Evolutionary conservation across 1,140 invertebrate species (phyloP), one percentile per base, ranked within the genome.

Genomic region (Drosophila arawakana): DNA sequence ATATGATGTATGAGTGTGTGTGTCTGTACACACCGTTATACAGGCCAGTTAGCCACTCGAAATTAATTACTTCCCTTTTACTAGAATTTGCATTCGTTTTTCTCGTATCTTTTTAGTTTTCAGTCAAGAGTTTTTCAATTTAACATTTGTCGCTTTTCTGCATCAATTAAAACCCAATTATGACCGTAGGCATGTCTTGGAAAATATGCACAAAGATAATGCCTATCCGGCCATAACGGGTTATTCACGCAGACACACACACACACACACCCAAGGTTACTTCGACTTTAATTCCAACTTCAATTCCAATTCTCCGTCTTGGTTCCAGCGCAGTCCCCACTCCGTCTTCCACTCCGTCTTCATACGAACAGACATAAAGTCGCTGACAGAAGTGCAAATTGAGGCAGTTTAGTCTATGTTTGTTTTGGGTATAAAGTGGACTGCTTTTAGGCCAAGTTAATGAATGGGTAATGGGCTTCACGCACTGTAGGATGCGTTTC

Each of bases 111-210:
- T 25, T 18, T 15, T 37, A 6, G 30, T 34, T 72, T 47, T 52
- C 35, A 69, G 52, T 58, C 73, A 69, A 52, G 49, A 52, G 39
- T 78, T 68, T 60, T 60, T 57, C 25, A 63, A 34, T 57, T 57
- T 57, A 6, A 21, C 43, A 57, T 74, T 70, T 75, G 52, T 71
- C 59, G 54, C 50, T 75, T 63, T 69, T 43, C 50, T 63, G 61
- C 70, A 84, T 79, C 68, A 85, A 86, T 85, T 86, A 81, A 85
- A 82, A 61, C 76, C 58, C 76, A 86, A 86, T 86, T 86, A 86
- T 80, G 71, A 75, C 70, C 74, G 46, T 73, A 77, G 78, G 59
- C 81, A 60, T 69, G 82, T 57, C 75, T 75, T 67, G 76, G 82
- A 78, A 78, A 85, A 76, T 79, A 61, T 62, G 49, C 61, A 58